Conservation (phyloP, 2,797 vertebrate species). For the Pitangus sulphuratus region DNA sequence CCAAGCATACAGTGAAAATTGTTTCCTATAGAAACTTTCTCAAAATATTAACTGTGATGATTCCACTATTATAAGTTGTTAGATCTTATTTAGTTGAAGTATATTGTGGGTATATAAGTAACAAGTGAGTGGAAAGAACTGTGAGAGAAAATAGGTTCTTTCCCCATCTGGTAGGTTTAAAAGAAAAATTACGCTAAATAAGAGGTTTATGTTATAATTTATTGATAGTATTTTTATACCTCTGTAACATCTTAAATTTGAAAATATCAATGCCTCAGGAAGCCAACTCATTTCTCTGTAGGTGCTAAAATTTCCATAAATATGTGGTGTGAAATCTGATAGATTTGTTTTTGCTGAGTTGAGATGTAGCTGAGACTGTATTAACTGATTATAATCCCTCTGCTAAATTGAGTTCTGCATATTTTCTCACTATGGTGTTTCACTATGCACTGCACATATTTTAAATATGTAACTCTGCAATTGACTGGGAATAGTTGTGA, state of each 20-base stretch:
- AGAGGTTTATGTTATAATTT: background rate
- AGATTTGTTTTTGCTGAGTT: constrained; percentile 5
- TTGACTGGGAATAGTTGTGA: constrained; percentile 4
- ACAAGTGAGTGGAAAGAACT: background rate
- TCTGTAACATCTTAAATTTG: background rate
- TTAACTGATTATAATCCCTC: background rate
- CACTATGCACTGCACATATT: background rate
- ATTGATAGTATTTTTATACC: background rate
- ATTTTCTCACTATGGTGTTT: background rate
- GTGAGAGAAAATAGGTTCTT: background rate
- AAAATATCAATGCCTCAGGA: background rate
- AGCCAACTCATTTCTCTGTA: background rate
- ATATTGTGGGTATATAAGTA: background rate
- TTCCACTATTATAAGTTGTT: background rate
- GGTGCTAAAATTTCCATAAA: constrained; percentile 14
- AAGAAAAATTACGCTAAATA: background rate
- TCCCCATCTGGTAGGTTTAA: background rate
- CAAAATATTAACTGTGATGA: background rate
- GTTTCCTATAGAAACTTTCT: background rate
- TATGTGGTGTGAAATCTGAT: background rate
- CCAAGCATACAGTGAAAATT: background rate
- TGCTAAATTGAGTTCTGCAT: background rate
- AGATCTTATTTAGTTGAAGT: background rate
- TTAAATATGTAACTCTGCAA: background rate
- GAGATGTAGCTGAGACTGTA: background rate